phyloP scores from a whole-genome alignment of 2,113 vertebrate species.

The Eurypyga helias region DNA sequence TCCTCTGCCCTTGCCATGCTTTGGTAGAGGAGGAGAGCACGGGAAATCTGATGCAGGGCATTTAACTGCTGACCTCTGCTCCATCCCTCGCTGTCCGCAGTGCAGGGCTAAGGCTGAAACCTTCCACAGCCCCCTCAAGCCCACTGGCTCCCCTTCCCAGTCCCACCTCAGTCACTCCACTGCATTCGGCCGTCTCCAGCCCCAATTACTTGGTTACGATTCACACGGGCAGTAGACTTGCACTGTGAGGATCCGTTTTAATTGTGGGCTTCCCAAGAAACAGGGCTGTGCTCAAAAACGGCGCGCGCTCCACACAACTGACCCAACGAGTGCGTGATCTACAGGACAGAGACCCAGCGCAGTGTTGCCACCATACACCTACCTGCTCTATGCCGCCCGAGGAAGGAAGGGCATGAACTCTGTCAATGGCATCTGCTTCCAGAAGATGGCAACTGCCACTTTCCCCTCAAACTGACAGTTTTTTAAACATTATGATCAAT shows the following conservation, averaged over 20 bases:
- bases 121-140: not conserved
- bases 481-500: not conserved
- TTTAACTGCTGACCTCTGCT: not conserved
- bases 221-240: not conserved
- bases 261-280: not conserved
- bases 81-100: not conserved
- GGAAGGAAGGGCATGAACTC: not conserved
- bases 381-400: rapidly evolving
- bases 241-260: not conserved
- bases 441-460: not conserved
- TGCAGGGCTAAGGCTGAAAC: no score
- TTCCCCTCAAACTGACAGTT: not conserved
- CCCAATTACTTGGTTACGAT: not conserved
- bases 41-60: not conserved
- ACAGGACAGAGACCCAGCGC: not conserved
- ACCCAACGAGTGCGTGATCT: rapidly evolving
- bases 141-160: not conserved
- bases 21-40: not conserved
- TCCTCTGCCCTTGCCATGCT: not conserved
- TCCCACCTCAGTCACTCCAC: no score
- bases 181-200: not conserved
- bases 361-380: not conserved
- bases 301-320: not conserved
- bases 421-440: not conserved
- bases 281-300: not conserved